phyloP scores from a whole-genome alignment of 2,888 invertebrate genomes.

The Acanthosepion pharaonis region DNA sequence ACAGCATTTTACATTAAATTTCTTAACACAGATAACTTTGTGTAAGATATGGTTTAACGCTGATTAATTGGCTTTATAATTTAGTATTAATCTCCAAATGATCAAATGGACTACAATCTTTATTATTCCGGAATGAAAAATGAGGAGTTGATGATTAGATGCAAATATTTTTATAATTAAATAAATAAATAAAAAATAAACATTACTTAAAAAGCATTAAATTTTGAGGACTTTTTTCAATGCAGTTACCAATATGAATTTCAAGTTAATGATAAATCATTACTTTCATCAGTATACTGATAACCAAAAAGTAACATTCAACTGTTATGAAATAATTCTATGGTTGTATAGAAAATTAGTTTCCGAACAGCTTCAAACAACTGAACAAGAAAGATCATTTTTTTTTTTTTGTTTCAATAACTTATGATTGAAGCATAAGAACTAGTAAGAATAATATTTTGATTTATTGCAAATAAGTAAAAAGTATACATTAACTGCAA shows the following conservation, averaged over 20 bases:
- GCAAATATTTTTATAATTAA: background rate
- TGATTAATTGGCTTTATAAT: background rate
- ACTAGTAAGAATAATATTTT: too few species aligned
- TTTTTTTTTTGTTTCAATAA: too few species aligned
- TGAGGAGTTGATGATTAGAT: too few species aligned
- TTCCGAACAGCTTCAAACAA: too few species aligned
- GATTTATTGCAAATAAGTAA: too few species aligned
- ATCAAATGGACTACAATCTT: background rate
- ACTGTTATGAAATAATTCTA: too few species aligned
- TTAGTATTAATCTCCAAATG: background rate
- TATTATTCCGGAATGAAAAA: background rate
- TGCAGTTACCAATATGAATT: background rate
- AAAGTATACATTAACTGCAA: too few species aligned
- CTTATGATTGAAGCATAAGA: too few species aligned
- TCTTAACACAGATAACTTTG: background rate
- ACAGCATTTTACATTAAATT: background rate
- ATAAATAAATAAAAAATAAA: background rate
- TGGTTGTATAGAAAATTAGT: too few species aligned
- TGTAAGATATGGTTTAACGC: background rate
- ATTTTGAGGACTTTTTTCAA: background rate
- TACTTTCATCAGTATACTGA: too few species aligned
- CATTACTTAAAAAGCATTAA: background rate
- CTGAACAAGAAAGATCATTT: too few species aligned
- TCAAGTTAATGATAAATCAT: background rate
- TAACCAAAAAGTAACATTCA: too few species aligned